Percentiles rank a stretch among this genome's conserved stretches.
Evolutionary conservation across 2,113 vertebrate species (phyloP).

Genomic region (Rhynchomys soricoides): DNA sequence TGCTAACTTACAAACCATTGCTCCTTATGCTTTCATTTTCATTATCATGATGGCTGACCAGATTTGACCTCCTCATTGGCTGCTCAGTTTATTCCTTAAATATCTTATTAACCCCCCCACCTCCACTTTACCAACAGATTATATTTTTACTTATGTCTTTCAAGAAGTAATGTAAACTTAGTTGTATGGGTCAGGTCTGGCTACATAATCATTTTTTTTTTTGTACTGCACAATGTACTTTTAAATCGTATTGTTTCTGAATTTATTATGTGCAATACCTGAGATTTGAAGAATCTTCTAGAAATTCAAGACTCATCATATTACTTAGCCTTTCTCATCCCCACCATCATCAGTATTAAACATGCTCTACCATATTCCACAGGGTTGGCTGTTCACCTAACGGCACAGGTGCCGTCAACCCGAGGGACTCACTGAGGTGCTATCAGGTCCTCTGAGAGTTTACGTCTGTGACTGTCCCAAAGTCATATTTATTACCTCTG

Average conservation of each 20-base stretch:
- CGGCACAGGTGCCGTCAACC: background rate
- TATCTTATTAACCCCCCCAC: too few species aligned
- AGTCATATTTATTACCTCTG: background rate
- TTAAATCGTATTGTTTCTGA: background rate
- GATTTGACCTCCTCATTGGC: background rate
- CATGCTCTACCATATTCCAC: background rate
- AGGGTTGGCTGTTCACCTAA: background rate
- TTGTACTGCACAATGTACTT: background rate
- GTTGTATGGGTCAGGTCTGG: background rate
- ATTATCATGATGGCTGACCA: background rate
- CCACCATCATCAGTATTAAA: background rate
- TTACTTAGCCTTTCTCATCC: background rate
- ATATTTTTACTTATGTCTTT: background rate
- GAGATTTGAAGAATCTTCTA: background rate
- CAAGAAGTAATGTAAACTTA: background rate
- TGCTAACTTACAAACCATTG: background rate
- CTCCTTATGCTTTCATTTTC: conserved; percentile 12
- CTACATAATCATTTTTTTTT: background rate
- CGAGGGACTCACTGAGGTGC: background rate
- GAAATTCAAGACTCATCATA: background rate
- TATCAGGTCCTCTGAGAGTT: background rate
- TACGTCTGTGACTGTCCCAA: background rate
- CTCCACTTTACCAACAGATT: background rate
- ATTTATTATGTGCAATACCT: background rate
- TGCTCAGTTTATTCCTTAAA: background rate